Conservation (phyloP, 2,113 vertebrate genomes). For the Coreoperca whiteheadi region DNA sequence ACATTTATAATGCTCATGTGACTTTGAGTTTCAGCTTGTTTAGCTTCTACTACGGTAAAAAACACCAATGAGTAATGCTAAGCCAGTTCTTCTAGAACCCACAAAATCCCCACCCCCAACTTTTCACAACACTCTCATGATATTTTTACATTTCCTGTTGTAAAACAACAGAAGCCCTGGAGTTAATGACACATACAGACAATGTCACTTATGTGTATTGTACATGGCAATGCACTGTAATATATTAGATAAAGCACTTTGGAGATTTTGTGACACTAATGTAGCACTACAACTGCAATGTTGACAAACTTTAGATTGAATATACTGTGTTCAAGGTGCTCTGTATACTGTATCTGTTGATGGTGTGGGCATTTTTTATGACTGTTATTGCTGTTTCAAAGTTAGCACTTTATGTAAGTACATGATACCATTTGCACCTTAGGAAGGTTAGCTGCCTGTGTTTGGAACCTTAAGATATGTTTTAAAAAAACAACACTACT, state of each 20-base stretch:
- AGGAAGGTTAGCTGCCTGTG: background rate
- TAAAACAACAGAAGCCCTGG: background rate
- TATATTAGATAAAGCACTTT: slow-evolving; percentile 4
- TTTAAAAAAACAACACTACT: no score
- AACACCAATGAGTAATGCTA: background rate
- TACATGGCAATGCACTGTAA: background rate
- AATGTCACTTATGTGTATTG: background rate
- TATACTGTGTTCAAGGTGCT: background rate
- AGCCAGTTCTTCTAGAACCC: background rate
- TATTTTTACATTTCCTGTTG: slow-evolving; percentile 28
- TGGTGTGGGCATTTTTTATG: background rate
- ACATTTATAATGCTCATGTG: background rate
- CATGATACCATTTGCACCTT: slow-evolving; percentile 45
- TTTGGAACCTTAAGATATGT: background rate
- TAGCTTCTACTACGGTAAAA: background rate
- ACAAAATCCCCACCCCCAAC: background rate
- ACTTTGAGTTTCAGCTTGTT: background rate
- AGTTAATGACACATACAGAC: background rate
- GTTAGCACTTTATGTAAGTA: slow-evolving; percentile 67
- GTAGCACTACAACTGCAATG: slow-evolving; percentile 19
- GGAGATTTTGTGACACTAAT: background rate
- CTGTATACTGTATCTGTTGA: slow-evolving; percentile 4
- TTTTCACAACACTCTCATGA: background rate
- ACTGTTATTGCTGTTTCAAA: background rate
- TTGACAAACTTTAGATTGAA: background rate